These are phyloP conservation scores for Aramus guarauna DNA, from an alignment of 2,113 vertebrate genomes.

Conservation along the genomic window DNA sequence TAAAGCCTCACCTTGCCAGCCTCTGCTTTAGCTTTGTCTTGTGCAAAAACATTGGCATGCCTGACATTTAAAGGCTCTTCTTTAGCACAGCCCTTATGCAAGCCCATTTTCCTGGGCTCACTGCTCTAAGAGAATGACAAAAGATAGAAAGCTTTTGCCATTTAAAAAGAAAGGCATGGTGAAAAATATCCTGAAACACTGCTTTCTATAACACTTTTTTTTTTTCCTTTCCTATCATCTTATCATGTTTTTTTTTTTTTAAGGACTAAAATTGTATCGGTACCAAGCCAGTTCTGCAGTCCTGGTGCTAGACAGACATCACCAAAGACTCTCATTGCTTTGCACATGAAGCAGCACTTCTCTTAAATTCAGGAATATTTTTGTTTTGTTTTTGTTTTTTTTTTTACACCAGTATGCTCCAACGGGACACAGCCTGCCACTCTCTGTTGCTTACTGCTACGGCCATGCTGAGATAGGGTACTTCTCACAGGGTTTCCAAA, in stretches of 20 bases:
- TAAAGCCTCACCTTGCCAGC: not conserved
- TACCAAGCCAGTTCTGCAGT: not conserved
- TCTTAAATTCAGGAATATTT: not conserved
- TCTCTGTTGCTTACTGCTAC: not conserved
- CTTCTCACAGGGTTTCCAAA: not conserved
- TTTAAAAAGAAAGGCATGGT: not conserved
- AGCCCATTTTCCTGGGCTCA: not conserved
- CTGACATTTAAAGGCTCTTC: not conserved
- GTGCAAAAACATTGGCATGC: not conserved
- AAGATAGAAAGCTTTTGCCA: not conserved
- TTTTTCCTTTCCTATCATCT: not conserved
- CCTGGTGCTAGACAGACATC: not conserved
- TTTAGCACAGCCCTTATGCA: not conserved
- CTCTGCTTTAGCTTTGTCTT: not conserved
- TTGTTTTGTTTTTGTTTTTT: not conserved
- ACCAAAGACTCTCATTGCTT: not conserved
- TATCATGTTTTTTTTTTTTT: not conserved
- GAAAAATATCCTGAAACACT: not conserved
- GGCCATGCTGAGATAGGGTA: not conserved
- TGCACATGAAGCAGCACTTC: not conserved
- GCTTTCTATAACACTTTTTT: not conserved
- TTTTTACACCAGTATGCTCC: not conserved
- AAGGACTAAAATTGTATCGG: fast-evolving
- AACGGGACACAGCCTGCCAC: not conserved
- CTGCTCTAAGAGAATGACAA: not conserved